Percentiles rank a stretch among this genome's conserved stretches.
Conservation (phyloP, 92 coral and sea anemone genomes). For the Parazoanthus atlanticus region DNA sequence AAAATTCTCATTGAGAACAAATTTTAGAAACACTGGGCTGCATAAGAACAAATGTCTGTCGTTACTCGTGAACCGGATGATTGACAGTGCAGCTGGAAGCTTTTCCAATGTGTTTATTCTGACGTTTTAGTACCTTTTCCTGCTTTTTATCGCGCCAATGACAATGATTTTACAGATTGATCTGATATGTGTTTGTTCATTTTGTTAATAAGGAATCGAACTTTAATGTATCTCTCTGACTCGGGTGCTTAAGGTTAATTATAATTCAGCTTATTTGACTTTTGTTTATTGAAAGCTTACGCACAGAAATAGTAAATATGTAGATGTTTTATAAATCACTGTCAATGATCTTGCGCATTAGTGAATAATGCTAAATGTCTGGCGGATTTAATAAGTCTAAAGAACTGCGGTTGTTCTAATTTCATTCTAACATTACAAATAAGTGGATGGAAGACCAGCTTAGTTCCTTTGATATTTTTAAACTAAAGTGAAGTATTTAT, state of each 20-base stretch:
- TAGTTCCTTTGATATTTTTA: neutral
- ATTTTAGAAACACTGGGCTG: neutral
- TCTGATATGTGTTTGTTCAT: neutral
- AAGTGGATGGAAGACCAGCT: neutral
- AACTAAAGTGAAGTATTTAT: neutral
- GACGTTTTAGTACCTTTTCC: constrained; percentile 18
- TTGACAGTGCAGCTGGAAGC: neutral
- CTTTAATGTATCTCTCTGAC: neutral
- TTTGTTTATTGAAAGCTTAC: constrained; percentile 23
- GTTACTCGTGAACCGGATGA: neutral
- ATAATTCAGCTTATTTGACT: neutral
- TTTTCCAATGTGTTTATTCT: constrained; percentile 3
- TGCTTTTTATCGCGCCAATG: neutral
- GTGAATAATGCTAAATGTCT: neutral
- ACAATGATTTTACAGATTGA: neutral
- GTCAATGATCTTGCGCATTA: neutral
- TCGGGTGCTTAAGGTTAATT: neutral
- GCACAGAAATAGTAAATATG: neutral
- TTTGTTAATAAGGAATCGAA: neutral
- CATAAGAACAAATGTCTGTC: neutral
- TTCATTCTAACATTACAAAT: neutral
- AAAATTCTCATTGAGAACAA: neutral
- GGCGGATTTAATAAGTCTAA: neutral
- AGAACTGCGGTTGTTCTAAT: neutral
- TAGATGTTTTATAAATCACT: neutral